Percentiles rank a stretch among this genome's conserved stretches.
Evolutionary conservation across 2,888 invertebrate genomes (phyloP).

Genomic region (Pachycephus smyrnensis): DNA sequence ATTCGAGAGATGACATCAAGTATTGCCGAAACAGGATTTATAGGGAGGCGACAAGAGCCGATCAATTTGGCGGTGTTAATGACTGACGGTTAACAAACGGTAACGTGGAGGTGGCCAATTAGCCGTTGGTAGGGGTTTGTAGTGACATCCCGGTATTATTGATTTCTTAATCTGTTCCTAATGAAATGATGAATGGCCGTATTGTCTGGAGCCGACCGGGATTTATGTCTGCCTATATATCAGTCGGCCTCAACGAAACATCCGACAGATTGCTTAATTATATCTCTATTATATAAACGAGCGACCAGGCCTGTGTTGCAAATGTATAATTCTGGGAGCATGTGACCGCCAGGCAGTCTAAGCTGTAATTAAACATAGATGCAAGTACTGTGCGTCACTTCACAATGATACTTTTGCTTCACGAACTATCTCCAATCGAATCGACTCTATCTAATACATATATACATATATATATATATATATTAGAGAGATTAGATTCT

Average conservation of each 20-base stretch:
- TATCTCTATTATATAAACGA: constrained; percentile 11
- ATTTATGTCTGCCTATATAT: constrained; percentile 22
- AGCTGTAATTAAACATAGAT: background rate
- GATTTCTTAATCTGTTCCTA: constrained; percentile 47
- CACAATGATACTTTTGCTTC: background rate
- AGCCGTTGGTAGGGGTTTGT: constrained; percentile 38
- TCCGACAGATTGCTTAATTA: constrained; percentile 26
- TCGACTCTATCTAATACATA: background rate
- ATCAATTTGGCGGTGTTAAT: constrained; percentile 36
- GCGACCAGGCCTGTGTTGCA: constrained; percentile 2
- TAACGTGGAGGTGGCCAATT: constrained; percentile 37
- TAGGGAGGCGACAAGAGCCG: constrained; percentile 35
- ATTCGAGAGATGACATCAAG: background rate
- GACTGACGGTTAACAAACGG: constrained; percentile 35
- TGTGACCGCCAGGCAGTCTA: background rate
- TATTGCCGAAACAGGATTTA: constrained; percentile 22
- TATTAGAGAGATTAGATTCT: background rate
- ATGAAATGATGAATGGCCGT: constrained; percentile 46
- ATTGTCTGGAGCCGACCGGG: constrained; percentile 25
- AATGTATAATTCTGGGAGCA: background rate
- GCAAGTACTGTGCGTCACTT: background rate
- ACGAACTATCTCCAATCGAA: background rate
- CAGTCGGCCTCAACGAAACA: constrained; percentile 22
- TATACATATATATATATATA: background rate
- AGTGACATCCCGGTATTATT: constrained; percentile 37